Evolutionary conservation across 2,888 invertebrate genomes (phyloP).

Genomic region (Trissolcus brochymenae): DNA sequence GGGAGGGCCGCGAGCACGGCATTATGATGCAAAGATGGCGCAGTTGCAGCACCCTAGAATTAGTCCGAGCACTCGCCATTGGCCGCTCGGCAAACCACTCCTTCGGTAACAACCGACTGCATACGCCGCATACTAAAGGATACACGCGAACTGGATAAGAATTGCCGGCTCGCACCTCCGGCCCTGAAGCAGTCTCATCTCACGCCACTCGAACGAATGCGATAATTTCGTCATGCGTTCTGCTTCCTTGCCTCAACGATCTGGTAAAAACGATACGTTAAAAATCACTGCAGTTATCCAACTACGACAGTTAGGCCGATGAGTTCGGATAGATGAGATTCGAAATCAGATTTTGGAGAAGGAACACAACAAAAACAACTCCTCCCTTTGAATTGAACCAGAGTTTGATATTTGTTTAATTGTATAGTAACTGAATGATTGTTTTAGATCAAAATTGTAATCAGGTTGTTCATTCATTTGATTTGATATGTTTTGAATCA

Average conservation of each 20-base stretch:
- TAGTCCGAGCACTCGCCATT: slow-evolving; percentile 76
- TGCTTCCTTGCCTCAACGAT: slow-evolving; percentile 7
- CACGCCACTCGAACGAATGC: slow-evolving; percentile 28
- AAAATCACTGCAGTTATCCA: no score
- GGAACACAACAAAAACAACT: no score
- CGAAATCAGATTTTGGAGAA: no score
- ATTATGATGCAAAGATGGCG: slow-evolving; percentile 77
- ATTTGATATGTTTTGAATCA: no score
- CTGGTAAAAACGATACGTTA: slow-evolving; percentile 1
- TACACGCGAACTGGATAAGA: slow-evolving; percentile 71
- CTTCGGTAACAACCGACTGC: slow-evolving; percentile 76
- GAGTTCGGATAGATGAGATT: background rate
- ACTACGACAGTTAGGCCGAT: slow-evolving; percentile 33
- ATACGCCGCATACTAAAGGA: slow-evolving; percentile 76
- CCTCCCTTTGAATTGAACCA: no score
- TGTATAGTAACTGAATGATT: no score
- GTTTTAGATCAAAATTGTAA: no score
- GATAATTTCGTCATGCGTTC: slow-evolving; percentile 30
- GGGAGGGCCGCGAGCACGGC: slow-evolving; percentile 68
- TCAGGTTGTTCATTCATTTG: no score
- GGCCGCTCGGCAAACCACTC: slow-evolving; percentile 76
- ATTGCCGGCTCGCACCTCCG: slow-evolving; percentile 62
- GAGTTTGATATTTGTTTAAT: no score
- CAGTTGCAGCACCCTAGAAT: slow-evolving; percentile 76
- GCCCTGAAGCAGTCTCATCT: slow-evolving; percentile 49